These are phyloP conservation scores for Luffia ferchaultella DNA, from an alignment of 2,888 invertebrate species.

Conservation along the genomic window DNA sequence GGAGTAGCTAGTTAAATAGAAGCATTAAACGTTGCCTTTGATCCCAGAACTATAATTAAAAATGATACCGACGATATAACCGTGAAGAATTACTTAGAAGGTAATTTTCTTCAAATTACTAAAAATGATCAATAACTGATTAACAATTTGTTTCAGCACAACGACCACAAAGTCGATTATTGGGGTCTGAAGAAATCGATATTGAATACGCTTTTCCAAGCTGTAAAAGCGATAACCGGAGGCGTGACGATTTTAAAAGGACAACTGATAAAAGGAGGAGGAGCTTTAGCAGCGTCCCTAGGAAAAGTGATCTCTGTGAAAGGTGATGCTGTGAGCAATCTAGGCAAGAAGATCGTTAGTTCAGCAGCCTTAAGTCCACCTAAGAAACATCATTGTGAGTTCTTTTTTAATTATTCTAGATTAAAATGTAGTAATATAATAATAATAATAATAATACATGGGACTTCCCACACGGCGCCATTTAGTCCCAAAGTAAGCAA, in stretches of 20 bases:
- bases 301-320: slow-evolving; percentile 73
- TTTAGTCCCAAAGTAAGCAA: no score
- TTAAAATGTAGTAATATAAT: background rate
- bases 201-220: slow-evolving; percentile 83
- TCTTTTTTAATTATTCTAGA: no score
- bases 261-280: slow-evolving; percentile 85
- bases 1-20: no score
- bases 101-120: no score
- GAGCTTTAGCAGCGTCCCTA: slow-evolving; percentile 56
- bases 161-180: slow-evolving; percentile 65
- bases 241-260: slow-evolving; percentile 89
- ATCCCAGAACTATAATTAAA: no score
- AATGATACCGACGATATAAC: no score
- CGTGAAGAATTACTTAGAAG: no score
- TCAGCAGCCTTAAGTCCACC: slow-evolving; percentile 73
- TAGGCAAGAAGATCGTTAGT: slow-evolving; percentile 81
- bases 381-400: slow-evolving; percentile 37
- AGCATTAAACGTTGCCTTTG: no score
- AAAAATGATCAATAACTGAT: background rate
- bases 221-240: slow-evolving; percentile 87
- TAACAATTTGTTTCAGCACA: slow-evolving; percentile 15
- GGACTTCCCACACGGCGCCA: no score
- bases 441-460: background rate
- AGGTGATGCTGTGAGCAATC: slow-evolving; percentile 80
- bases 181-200: slow-evolving; percentile 85